Base-by-base conservation (phyloP, 2,888 invertebrate species). In the Prenolepis imparis region DNA sequence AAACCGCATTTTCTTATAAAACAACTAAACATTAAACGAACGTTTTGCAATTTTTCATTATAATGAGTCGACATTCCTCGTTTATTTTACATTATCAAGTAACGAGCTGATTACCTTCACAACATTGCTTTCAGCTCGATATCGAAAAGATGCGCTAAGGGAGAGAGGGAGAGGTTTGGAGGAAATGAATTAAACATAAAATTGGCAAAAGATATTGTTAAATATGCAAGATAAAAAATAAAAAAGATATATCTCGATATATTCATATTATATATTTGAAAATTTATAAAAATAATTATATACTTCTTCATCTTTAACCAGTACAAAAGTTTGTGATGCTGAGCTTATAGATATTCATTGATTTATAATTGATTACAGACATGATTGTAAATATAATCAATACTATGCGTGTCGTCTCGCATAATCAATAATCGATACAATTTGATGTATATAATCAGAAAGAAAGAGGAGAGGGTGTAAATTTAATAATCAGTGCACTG, bases 1-100 rank as follows among this genome's bases (percentile, higher is more conserved):
- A 88, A 88, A 88, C 90, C 88, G 78, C 88, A 88, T 48, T 28
- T 68, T 39, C 63, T 88, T 88, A 66, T 84, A 82, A 85, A 84
- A 84, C 21, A 18, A 28, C n/a, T 39, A 72, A 52, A 57, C 57
- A 67, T 73, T 84, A 78, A 68, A 83, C 67, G 80, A 61, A 28
- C 24, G 81, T 86, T 88, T 82, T 78, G 86, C 77, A 70, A 88
- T 86, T 88, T 88, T 82, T 86, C 83, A 64, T 81, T n/a, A 28
- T 55, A 64, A 66, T 59, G 48, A 75, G 28, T 52, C 52, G 80
- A 70, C 59, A 55, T 59, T 84, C 61, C 83, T 63, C 66, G 39
- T 66, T 89, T 75, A 59, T 68, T 66, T 55, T 52, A 18, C 28
- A 15, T 84, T 82, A 75, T 74, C 82, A 28, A 55, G 77, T 73